Base-by-base conservation (phyloP, 2,113 vertebrate species). In the Rhabdomys dilectus region DNA sequence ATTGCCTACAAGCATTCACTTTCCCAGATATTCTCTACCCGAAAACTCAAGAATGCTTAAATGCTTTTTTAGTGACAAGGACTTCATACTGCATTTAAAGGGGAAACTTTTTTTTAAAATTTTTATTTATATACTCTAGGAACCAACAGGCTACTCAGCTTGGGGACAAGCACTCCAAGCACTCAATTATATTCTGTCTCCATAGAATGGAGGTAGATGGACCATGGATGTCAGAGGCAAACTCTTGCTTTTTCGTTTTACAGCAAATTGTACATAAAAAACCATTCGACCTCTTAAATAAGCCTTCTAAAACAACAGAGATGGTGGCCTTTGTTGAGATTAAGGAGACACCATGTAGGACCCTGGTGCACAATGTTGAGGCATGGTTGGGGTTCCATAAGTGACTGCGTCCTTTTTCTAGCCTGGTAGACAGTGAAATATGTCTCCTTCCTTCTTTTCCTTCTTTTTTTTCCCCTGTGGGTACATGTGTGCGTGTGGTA, bases 1-100 rank as follows among this genome's bases (percentile, higher is more conserved):
- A 75, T 98, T 98, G 97, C 96, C 81, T 97, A 96, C 36, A 93
- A 95, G 85, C 80, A 92, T 96, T 97, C 88, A 94, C 95, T 97
- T 97, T 93, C 39, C 89, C 66, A 94, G 89, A 88, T 98, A 97
- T 97, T 81, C 81, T 95, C 62, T 97, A 91, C 91, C 96, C 96
- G 73, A 39, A 96, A 98, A 96, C 96, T 98, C 80, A 85, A 82
- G 94, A 95, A 15, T 91, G 58, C 81, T 97, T 85, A 94, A 15
- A 98, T 76, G 8, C 31, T 70, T 78, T 96, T 96, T 95, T 62
- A 68, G 51, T 68, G 42, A 89, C 0, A 76, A 92, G 68, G n/a
- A 76, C 13, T 60, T 96, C 22, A 53, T 51, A 58, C 24, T 76
- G 19, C 87, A 64, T 76, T 73, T 24, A 66, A 5, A 51, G 11